Conservation (phyloP, 30 jellyfish, hydroid and myxozoan species). For the Hydra vulgaris region DNA sequence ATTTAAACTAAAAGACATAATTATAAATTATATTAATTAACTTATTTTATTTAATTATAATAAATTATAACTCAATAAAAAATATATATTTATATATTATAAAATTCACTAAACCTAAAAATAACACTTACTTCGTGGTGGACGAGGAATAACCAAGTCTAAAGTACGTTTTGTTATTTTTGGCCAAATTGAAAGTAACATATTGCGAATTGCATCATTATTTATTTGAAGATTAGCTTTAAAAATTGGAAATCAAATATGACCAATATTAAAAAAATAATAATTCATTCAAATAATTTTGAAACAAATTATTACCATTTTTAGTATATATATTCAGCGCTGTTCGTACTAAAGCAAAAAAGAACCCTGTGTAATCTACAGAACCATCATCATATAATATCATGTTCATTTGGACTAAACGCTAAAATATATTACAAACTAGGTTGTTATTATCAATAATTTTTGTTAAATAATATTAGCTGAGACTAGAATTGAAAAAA, state of each 20-base stretch:
- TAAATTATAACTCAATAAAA: too few species aligned
- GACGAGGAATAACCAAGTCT: constrained; percentile 64
- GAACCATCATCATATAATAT: constrained; percentile 45
- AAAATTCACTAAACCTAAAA: too few species aligned
- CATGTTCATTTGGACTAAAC: constrained; percentile 80
- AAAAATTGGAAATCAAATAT: constrained; percentile 2
- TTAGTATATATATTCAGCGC: constrained; percentile 61
- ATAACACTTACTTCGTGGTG: constrained; percentile 17
- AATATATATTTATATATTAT: too few species aligned
- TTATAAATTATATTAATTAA: too few species aligned
- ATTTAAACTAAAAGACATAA: too few species aligned
- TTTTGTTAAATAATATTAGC: too few species aligned
- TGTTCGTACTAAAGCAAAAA: constrained; percentile 78
- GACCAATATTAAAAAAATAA: too few species aligned
- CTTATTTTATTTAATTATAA: too few species aligned
- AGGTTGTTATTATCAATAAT: too few species aligned
- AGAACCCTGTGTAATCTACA: constrained; percentile 64
- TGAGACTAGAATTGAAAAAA: too few species aligned
- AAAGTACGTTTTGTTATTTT: constrained; percentile 52
- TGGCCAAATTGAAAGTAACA: constrained; percentile 53
- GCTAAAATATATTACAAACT: background rate
- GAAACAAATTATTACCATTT: constrained; percentile 24
- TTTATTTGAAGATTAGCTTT: constrained; percentile 40
- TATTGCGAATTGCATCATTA: constrained; percentile 50
- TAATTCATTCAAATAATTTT: background rate